These are phyloP conservation scores for Eupithecia tripunctaria DNA, from an alignment of 2,888 invertebrate genomes.

Conservation along the genomic window DNA sequence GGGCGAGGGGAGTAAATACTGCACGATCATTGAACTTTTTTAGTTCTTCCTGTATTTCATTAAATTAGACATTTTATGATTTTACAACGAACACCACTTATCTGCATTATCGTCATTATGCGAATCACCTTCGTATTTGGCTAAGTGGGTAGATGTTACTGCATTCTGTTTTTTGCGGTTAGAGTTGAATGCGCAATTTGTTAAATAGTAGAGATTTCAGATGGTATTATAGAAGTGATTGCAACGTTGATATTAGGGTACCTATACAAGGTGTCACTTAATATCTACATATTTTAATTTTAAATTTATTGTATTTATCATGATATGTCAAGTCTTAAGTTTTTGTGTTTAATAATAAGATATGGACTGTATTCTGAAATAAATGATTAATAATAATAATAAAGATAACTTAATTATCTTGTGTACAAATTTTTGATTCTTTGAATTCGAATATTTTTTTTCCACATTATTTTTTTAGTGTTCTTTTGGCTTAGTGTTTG, in stretches of 20 bases:
- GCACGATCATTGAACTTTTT: conserved; percentile 14
- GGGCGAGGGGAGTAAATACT: conserved; percentile 9
- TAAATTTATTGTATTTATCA: too few species aligned
- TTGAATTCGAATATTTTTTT: too few species aligned
- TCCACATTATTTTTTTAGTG: too few species aligned
- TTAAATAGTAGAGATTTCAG: neutral
- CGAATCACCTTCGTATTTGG: conserved; percentile 14
- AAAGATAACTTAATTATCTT: too few species aligned
- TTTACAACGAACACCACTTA: conserved; percentile 6
- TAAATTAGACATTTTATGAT: conserved; percentile 12
- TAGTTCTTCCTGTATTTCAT: conserved; percentile 16
- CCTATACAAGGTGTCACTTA: too few species aligned
- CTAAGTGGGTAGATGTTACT: conserved; percentile 9
- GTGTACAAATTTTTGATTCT: too few species aligned
- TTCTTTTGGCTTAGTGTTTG: too few species aligned
- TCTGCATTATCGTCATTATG: conserved; percentile 15
- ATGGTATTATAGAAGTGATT: neutral
- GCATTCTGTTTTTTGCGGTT: conserved; percentile 3
- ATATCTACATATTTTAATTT: neutral
- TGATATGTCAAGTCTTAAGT: too few species aligned
- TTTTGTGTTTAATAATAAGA: too few species aligned
- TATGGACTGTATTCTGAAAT: too few species aligned
- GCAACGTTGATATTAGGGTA: neutral
- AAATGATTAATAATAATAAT: too few species aligned
- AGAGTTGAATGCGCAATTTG: conserved; percentile 8